Percentiles rank a stretch among this genome's conserved stretches.
Conservation (phyloP, 2,888 invertebrate species). For the Metopia argyrocephala region DNA sequence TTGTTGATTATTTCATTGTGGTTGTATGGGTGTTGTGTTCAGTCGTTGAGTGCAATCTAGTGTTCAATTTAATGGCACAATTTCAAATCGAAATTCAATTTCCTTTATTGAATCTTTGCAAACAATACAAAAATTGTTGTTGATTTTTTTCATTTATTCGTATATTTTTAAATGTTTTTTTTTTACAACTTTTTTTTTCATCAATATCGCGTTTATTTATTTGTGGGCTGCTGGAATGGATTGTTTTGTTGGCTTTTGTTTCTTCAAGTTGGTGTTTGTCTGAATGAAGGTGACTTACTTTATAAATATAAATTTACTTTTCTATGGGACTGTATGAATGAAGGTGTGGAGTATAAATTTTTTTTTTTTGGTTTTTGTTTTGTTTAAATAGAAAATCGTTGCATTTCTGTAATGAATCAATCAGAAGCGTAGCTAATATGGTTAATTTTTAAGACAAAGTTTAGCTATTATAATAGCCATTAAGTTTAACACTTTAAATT, state of each 20-base stretch:
- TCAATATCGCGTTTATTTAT: conserved; percentile 25
- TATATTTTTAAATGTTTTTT: conserved; percentile 14
- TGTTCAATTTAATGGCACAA: conserved; percentile 69
- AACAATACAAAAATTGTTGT: conserved; percentile 49
- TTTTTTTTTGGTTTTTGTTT: too few species aligned
- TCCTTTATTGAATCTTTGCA: conserved; percentile 65
- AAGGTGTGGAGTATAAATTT: neutral
- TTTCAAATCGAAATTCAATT: conserved; percentile 69
- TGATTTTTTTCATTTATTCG: conserved; percentile 11
- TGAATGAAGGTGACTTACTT: conserved; percentile 10
- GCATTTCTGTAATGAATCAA: too few species aligned
- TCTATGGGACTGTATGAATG: too few species aligned
- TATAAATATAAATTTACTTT: too few species aligned
- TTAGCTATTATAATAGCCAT: too few species aligned
- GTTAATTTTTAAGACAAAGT: too few species aligned
- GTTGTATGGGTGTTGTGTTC: neutral
- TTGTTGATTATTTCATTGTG: too few species aligned
- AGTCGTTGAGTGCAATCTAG: conserved; percentile 68
- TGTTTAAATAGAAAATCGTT: too few species aligned
- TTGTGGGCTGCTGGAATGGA: conserved; percentile 41
- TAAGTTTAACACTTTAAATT: too few species aligned
- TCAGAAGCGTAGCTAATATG: too few species aligned
- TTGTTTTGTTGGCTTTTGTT: conserved; percentile 16
- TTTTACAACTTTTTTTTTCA: neutral
- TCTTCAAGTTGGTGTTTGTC: neutral